These are phyloP conservation scores for Palythoa caribaeorum DNA, from an alignment of 92 coral and sea anemone genomes.

Conservation along the genomic window DNA sequence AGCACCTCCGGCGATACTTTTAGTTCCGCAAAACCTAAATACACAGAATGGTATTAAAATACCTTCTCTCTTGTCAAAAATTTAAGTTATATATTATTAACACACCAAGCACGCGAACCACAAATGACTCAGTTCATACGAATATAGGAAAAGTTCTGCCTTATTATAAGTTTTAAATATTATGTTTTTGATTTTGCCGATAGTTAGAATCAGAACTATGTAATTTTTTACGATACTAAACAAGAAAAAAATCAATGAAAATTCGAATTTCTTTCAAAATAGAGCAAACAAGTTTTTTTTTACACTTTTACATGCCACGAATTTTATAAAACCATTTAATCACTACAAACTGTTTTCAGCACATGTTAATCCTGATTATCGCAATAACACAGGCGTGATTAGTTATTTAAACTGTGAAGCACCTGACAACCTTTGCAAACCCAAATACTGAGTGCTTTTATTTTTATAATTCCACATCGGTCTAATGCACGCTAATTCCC, in stretches of 20 bases:
- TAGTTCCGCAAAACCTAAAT: too few species aligned
- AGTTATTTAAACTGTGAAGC: background rate
- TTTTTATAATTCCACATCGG: background rate
- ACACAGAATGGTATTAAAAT: too few species aligned
- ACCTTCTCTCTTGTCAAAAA: too few species aligned
- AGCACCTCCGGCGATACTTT: too few species aligned
- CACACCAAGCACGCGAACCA: too few species aligned
- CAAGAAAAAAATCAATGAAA: too few species aligned
- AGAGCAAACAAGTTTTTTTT: background rate
- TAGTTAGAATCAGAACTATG: background rate
- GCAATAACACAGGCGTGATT: conserved; percentile 18
- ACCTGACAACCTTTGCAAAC: background rate
- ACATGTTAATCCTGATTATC: conserved; percentile 28
- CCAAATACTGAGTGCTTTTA: background rate
- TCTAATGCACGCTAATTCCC: background rate
- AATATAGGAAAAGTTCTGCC: too few species aligned
- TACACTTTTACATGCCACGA: background rate
- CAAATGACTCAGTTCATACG: too few species aligned
- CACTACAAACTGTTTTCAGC: conserved; percentile 22
- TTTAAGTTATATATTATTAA: too few species aligned
- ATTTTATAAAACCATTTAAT: background rate
- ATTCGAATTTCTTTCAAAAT: background rate
- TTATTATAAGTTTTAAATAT: background rate
- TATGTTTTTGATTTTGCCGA: background rate
- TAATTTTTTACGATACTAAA: too few species aligned